phyloP scores from a whole-genome alignment of 2,888 invertebrate species.

The Kuschelorhynchus macadamiae region DNA sequence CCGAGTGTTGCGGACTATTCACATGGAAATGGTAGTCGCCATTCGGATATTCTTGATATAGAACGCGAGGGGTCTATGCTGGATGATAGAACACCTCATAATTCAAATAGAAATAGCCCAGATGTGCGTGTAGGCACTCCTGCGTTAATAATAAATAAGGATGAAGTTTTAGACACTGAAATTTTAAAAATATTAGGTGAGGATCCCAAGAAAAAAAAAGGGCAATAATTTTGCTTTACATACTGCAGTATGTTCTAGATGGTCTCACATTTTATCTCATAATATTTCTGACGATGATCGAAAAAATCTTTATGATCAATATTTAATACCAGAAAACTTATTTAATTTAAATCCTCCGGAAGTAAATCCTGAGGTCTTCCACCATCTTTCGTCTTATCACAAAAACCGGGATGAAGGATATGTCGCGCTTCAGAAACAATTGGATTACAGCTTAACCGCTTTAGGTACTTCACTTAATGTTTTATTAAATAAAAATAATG shows the following conservation, averaged over 20 bases:
- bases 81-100: constrained; percentile 1
- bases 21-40: neutral
- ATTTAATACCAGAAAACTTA: neutral
- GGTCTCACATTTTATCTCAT: constrained; percentile 12
- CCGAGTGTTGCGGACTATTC: neutral
- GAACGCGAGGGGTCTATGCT: neutral
- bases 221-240: constrained; percentile 7
- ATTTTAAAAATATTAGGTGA: constrained; percentile 3
- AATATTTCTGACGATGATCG: too few relatives aligned
- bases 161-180: neutral
- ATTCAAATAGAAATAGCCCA: neutral
- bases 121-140: neutral
- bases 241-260: constrained; percentile 6
- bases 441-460: neutral
- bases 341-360: neutral
- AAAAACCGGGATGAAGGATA: neutral
- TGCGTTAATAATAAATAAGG: too few relatives aligned
- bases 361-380: neutral
- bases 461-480: neutral
- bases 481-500: neutral
- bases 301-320: neutral
- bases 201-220: too few relatives aligned
- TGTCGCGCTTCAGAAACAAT: neutral
- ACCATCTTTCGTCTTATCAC: neutral
- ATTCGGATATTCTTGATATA: neutral